These are phyloP conservation scores for Keiferia lycopersicella DNA, from an alignment of 2,888 invertebrate genomes.

Conservation along the genomic window DNA sequence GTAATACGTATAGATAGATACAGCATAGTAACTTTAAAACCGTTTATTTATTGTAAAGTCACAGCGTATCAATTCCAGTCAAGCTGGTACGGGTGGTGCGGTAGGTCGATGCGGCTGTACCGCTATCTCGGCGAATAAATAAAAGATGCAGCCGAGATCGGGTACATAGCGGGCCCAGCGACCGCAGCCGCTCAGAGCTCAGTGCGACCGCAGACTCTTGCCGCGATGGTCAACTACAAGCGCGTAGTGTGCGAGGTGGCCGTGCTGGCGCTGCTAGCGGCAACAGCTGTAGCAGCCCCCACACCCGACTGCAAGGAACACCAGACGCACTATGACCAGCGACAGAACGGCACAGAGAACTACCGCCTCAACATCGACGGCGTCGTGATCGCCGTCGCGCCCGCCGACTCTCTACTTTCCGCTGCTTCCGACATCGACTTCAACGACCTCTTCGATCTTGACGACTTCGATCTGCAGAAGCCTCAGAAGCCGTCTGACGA, in stretches of 20 bases:
- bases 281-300: constrained; percentile 47
- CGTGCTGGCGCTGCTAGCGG: constrained; percentile 46
- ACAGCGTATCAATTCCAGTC: constrained; percentile 69
- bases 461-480: constrained; percentile 49
- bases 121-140: constrained; percentile 79
- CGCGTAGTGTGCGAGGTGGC: constrained; percentile 67
- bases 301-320: constrained; percentile 45
- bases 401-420: constrained; percentile 81
- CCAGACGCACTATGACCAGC: constrained; percentile 83
- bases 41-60: constrained; percentile 55
- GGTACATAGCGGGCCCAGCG: constrained; percentile 67
- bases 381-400: constrained; percentile 84
- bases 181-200: constrained; percentile 49
- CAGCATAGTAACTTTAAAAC: constrained; percentile 9
- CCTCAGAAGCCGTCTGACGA: constrained; percentile 42
- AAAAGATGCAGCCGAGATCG: constrained; percentile 75
- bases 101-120: constrained; percentile 62
- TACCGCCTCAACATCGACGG: constrained; percentile 86
- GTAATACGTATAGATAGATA: not conserved
- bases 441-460: constrained; percentile 60
- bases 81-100: constrained; percentile 58
- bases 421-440: constrained; percentile 76
- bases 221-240: constrained; percentile 78
- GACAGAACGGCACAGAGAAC: constrained; percentile 90
- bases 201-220: constrained; percentile 59